These are phyloP conservation scores for Trichonephila clavata DNA, from an alignment of 1,140 invertebrate genomes.

Conservation along the genomic window DNA sequence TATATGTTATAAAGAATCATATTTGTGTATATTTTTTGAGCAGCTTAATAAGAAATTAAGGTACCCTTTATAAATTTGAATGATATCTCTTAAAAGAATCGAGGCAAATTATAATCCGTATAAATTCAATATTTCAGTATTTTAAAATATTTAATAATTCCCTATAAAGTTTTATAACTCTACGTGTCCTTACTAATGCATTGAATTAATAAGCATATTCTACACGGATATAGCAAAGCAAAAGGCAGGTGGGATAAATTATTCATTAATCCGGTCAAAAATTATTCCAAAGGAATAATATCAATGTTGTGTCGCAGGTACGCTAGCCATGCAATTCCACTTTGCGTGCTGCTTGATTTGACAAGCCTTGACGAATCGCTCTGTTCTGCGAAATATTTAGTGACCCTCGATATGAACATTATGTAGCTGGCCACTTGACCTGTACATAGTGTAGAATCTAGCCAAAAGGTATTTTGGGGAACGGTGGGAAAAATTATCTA, in stretches of 20 bases:
- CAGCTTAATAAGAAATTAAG: too few relatives aligned
- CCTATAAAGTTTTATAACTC: background rate
- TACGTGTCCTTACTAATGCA: background rate
- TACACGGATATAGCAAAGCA: background rate
- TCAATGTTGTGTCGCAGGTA: background rate
- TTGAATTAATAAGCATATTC: background rate
- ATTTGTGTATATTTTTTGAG: too few relatives aligned
- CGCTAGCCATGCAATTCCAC: slow-evolving; percentile 1
- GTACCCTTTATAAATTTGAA: too few relatives aligned
- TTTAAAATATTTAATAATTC: too few relatives aligned
- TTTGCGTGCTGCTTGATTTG: slow-evolving; percentile 10
- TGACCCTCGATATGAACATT: background rate
- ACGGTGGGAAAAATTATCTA: too few relatives aligned
- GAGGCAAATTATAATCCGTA: too few relatives aligned
- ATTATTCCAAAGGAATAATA: background rate
- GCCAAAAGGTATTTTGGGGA: background rate
- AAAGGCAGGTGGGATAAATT: background rate
- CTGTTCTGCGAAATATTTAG: background rate
- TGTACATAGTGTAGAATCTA: background rate
- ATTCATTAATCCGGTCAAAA: background rate
- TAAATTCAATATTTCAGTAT: too few relatives aligned
- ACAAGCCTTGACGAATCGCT: slow-evolving; percentile 27
- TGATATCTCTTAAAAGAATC: too few relatives aligned
- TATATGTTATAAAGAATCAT: too few relatives aligned
- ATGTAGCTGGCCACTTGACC: background rate